Conservation (phyloP, 2,888 invertebrate genomes). For the Escarpia spicata region DNA sequence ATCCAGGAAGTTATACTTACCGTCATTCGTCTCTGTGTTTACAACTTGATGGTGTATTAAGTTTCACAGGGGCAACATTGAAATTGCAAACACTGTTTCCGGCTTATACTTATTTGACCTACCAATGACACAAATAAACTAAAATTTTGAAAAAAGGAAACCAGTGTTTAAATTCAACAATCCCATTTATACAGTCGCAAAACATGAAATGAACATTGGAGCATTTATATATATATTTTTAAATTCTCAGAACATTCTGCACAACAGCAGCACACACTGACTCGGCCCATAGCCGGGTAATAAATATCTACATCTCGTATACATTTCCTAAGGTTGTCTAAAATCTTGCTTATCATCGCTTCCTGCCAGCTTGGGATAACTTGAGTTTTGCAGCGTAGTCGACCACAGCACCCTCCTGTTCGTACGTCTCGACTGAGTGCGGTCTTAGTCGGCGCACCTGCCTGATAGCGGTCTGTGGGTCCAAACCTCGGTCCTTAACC, state of each 20-base stretch:
- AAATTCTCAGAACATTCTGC: neutral
- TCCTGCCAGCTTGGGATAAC: neutral
- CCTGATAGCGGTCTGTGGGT: constrained; percentile 48
- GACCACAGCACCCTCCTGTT: constrained; percentile 55
- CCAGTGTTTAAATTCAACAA: too few species aligned
- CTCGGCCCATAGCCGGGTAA: neutral
- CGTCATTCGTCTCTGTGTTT: too few species aligned
- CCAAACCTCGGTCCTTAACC: constrained; percentile 70
- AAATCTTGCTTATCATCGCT: neutral
- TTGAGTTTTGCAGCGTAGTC: constrained; percentile 12
- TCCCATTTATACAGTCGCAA: too few species aligned
- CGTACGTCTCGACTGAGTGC: constrained; percentile 61
- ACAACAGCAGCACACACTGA: neutral
- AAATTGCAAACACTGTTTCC: too few species aligned
- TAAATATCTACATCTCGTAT: neutral
- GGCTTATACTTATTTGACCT: too few species aligned
- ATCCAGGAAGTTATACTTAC: too few species aligned
- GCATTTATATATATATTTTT: neutral
- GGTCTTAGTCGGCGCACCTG: constrained; percentile 56
- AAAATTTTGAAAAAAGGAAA: too few species aligned
- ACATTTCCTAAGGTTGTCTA: neutral
- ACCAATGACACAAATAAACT: too few species aligned
- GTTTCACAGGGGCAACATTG: too few species aligned
- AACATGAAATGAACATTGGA: neutral
- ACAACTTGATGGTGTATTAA: too few species aligned